Conservation (phyloP, 2,888 invertebrate species). For the Drosophila nr. fundita region DNA sequence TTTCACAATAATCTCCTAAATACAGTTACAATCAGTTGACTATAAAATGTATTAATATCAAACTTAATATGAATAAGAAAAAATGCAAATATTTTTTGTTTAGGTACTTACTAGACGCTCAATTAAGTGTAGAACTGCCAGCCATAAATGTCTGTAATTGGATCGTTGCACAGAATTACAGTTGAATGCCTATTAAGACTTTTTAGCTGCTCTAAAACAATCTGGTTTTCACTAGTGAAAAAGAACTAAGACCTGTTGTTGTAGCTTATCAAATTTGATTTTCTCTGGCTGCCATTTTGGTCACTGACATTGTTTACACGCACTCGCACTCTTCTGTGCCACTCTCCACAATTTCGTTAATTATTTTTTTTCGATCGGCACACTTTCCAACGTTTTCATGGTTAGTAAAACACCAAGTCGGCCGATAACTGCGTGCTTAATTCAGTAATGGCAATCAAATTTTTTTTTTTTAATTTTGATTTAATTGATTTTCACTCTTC, state of each 20-base stretch:
- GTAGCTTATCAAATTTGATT: conserved; percentile 55
- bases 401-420: conserved; percentile 59
- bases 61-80: neutral
- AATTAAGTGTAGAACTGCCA: conserved; percentile 41
- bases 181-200: conserved; percentile 25
- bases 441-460: conserved; percentile 54
- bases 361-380: conserved; percentile 49
- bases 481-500: conserved; percentile 52
- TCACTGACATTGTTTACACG: conserved; percentile 38
- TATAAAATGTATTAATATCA: neutral
- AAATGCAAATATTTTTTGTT: neutral
- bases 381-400: conserved; percentile 71
- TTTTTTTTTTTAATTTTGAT: conserved; percentile 28
- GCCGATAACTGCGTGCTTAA: conserved; percentile 45
- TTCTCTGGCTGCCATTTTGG: conserved; percentile 69
- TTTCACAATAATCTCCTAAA: neutral
- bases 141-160: conserved; percentile 45
- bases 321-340: conserved; percentile 56
- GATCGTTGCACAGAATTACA: conserved; percentile 45
- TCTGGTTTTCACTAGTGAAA: conserved; percentile 36
- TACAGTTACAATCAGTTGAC: neutral
- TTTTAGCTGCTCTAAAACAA: conserved; percentile 13
- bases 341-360: conserved; percentile 44
- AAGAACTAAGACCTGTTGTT: conserved; percentile 52
- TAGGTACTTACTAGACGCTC: conserved; percentile 60